These are phyloP conservation scores for Telmatochromis sp. DNA, from an alignment of 2,113 vertebrate genomes.

Conservation along the genomic window DNA sequence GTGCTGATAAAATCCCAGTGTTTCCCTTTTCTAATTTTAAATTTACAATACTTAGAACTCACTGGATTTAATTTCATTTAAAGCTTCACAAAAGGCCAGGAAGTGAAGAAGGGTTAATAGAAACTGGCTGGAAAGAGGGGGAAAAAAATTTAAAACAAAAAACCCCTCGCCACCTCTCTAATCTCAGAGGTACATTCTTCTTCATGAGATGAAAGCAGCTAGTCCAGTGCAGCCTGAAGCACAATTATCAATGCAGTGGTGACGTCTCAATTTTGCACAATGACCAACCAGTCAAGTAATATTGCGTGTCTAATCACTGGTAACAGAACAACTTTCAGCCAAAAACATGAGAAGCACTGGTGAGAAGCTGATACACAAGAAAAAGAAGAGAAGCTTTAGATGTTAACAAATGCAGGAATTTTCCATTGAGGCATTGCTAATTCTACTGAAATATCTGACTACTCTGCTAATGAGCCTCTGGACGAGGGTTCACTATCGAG, in stretches of 20 bases:
- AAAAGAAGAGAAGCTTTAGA: neutral
- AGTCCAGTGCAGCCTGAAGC: neutral
- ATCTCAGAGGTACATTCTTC: neutral
- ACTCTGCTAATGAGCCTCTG: neutral
- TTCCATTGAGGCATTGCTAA: neutral
- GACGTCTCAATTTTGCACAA: neutral
- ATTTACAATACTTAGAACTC: neutral
- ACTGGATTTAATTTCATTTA: neutral
- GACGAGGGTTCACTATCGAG: neutral
- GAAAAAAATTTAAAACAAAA: fast-evolving
- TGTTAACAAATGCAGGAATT: neutral
- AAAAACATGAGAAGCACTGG: neutral
- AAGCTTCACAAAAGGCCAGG: neutral
- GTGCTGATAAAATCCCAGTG: neutral
- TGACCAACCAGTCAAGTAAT: neutral
- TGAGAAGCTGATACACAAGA: neutral
- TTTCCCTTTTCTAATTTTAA: neutral
- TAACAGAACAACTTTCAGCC: neutral
- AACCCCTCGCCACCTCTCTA: neutral
- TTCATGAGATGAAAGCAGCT: neutral
- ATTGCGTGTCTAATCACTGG: neutral
- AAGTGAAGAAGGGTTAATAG: neutral
- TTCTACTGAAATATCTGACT: neutral
- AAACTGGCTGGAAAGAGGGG: neutral
- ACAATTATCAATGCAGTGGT: neutral